These are phyloP conservation scores for Melanotaenia boesemani DNA, from an alignment of 2,797 vertebrate species.

Conservation along the genomic window DNA sequence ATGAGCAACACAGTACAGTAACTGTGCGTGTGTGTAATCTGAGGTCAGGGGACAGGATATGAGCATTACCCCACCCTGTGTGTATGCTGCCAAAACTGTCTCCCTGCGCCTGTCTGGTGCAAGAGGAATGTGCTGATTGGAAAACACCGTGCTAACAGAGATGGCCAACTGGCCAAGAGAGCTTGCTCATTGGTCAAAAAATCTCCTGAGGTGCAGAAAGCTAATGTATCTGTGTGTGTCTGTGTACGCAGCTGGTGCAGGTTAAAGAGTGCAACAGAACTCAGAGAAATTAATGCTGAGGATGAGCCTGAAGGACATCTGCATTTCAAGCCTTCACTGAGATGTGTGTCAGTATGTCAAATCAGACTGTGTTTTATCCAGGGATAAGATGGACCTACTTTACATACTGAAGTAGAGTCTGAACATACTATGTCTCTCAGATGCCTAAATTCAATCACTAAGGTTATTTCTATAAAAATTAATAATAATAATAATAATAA, in stretches of 20 bases:
- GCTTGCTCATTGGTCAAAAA: conserved; percentile 58
- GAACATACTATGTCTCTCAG: neutral
- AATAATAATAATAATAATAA: too few species aligned
- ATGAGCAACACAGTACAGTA: conserved; percentile 60
- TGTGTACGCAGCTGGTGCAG: conserved; percentile 74
- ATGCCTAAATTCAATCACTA: neutral
- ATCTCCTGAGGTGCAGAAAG: conserved; percentile 56
- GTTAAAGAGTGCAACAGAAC: conserved; percentile 65
- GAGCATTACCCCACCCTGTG: conserved; percentile 83
- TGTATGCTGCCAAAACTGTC: conserved; percentile 75
- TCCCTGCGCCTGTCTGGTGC: conserved; percentile 77
- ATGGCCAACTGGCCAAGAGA: conserved; percentile 77
- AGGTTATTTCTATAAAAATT: too few species aligned
- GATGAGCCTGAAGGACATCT: conserved; percentile 29
- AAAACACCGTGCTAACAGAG: conserved; percentile 59
- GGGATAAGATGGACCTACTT: neutral
- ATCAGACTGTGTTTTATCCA: conserved; percentile 7
- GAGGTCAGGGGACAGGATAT: conserved; percentile 85
- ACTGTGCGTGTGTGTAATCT: conserved; percentile 60
- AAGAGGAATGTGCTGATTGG: conserved; percentile 87
- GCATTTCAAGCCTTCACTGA: conserved; percentile 41
- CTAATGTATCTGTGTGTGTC: conserved; percentile 32
- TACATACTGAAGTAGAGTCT: neutral
- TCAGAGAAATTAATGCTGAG: conserved; percentile 55
- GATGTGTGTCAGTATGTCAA: conserved; percentile 79